These are phyloP conservation scores for Cassiopea andromeda DNA, from an alignment of 30 jellyfish, hydroid and myxozoan species.

Conservation along the genomic window DNA sequence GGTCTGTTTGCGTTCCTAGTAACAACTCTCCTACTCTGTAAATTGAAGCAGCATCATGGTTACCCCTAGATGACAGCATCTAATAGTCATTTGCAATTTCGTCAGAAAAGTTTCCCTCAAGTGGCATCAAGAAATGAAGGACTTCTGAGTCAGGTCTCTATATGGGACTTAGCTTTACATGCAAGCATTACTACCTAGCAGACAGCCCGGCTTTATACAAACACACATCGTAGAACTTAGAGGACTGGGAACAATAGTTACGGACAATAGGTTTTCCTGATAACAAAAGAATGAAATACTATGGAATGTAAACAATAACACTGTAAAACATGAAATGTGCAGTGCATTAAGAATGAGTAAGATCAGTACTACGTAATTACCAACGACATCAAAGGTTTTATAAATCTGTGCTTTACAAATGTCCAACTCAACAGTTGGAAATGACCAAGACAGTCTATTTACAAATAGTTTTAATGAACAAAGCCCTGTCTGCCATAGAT, in stretches of 20 bases:
- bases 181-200: not conserved
- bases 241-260: constrained; percentile 5
- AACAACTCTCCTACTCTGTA: constrained; percentile 1
- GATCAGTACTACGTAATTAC: no score
- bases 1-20: constrained; percentile 60
- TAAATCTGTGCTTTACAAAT: no score
- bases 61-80: not conserved
- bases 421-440: no score
- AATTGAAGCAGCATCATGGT: not conserved
- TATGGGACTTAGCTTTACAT: not conserved
- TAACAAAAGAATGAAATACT: not conserved
- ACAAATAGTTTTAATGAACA: no score
- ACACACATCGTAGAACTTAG: not conserved
- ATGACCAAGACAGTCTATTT: no score
- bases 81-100: not conserved
- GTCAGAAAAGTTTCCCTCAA: not conserved
- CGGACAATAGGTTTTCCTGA: not conserved
- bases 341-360: no score
- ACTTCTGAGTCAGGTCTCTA: not conserved
- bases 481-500: no score
- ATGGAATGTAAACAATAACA: not conserved
- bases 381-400: not conserved
- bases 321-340: no score
- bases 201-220: not conserved
- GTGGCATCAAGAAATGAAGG: no score